phyloP scores from a whole-genome alignment of 2,113 vertebrate genomes.

The Dipodomys merriami region DNA sequence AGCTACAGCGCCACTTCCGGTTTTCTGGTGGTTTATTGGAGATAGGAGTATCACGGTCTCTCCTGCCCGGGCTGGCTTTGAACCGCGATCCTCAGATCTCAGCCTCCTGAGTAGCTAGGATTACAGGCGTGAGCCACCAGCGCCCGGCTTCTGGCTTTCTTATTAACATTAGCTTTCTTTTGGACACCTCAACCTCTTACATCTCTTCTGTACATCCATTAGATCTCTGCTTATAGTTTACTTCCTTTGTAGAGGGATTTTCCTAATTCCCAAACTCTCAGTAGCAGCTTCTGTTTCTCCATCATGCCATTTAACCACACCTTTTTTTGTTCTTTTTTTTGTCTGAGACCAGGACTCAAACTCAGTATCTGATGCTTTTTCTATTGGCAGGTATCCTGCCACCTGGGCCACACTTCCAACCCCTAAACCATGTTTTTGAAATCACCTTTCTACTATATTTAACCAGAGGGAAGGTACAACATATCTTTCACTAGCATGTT shows the following conservation, averaged over 20 bases:
- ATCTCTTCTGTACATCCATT: not conserved
- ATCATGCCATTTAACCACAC: not conserved
- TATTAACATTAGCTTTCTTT: constrained; percentile 33
- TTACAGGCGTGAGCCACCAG: too few species aligned
- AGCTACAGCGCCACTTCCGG: too few species aligned
- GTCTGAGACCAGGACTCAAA: too few species aligned
- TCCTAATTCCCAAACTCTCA: not conserved
- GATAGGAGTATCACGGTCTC: too few species aligned
- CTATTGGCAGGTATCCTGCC: too few species aligned
- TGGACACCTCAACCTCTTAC: not conserved
- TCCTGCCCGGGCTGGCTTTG: too few species aligned
- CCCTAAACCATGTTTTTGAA: not conserved
- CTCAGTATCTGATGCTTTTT: too few species aligned
- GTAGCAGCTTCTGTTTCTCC: not conserved
- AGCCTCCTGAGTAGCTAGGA: too few species aligned
- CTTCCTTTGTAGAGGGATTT: not conserved
- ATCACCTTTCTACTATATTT: not conserved
- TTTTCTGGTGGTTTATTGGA: too few species aligned
- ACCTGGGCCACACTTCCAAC: too few species aligned
- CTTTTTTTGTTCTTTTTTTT: too few species aligned
- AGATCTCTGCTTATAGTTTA: constrained; percentile 12
- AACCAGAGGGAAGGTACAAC: not conserved
- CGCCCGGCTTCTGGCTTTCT: constrained; percentile 18
- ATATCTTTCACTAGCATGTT: not conserved
- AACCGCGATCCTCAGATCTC: too few species aligned